Conservation (phyloP, 2,113 vertebrate genomes). For the Zosterops lateralis region DNA sequence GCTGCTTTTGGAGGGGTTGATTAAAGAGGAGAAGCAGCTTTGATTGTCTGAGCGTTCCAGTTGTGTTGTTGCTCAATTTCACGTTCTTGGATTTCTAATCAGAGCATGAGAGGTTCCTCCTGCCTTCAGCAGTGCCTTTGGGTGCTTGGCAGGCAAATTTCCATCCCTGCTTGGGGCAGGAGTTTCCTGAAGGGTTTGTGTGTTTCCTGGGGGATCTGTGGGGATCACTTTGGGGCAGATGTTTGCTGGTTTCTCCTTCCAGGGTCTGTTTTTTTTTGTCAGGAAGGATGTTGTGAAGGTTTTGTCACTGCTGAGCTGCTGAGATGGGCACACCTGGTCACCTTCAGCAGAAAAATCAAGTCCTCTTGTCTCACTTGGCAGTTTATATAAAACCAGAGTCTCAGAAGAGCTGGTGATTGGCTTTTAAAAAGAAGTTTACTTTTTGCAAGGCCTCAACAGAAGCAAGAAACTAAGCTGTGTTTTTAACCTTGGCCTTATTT, state of each 20-base stretch:
- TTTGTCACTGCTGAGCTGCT: not conserved
- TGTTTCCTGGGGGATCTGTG: not conserved
- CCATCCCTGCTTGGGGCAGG: not conserved
- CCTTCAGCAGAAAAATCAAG: not conserved
- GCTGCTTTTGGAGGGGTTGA: not conserved
- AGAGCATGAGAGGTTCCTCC: not conserved
- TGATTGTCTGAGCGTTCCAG: fast-evolving
- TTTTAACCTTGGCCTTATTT: not conserved
- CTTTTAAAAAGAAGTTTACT: not conserved
- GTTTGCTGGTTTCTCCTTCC: not conserved
- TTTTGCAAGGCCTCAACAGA: not conserved
- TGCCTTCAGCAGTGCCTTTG: not conserved
- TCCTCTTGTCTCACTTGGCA: not conserved
- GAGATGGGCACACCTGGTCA: not conserved
- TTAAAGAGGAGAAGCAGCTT: not conserved
- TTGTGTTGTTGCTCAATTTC: not conserved
- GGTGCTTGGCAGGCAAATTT: not conserved
- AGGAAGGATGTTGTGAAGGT: too few species aligned
- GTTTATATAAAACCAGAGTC: not conserved
- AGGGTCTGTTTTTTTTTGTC: not conserved
- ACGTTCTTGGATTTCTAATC: fast-evolving
- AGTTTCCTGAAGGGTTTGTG: not conserved
- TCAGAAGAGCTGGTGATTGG: not conserved
- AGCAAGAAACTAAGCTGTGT: not conserved
- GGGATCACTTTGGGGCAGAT: not conserved